Percentiles rank a stretch among this genome's conserved stretches.
phyloP scores from a whole-genome alignment of 2,113 vertebrate genomes.

The Pedionomus torquatus region DNA sequence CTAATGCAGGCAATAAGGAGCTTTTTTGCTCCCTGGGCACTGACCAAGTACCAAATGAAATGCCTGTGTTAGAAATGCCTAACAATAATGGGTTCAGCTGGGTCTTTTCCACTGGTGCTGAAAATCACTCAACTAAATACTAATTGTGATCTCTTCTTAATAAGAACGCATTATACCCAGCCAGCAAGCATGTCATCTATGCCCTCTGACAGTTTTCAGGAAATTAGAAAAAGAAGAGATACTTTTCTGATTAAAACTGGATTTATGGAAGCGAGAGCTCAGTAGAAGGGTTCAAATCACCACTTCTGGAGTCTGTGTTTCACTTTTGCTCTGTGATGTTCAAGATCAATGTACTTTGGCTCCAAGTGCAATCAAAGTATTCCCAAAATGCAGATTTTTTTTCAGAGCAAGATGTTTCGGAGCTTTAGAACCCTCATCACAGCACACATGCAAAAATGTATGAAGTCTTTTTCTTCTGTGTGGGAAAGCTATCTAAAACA shows the following conservation, averaged over 20 bases:
- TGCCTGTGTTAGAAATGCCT: not conserved
- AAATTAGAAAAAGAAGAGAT: not conserved
- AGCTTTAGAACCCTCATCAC: not conserved
- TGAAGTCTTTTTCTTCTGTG: not conserved
- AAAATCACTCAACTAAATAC: not conserved
- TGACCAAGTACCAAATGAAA: not conserved
- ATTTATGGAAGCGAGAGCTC: not conserved
- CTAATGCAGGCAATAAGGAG: not conserved
- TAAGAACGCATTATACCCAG: not conserved
- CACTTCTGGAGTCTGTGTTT: not conserved
- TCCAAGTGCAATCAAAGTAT: not conserved
- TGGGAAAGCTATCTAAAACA: not conserved
- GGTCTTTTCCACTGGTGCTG: not conserved
- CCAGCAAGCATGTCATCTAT: not conserved
- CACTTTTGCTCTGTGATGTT: not conserved
- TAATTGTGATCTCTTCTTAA: not conserved
- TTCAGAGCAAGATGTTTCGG: not conserved
- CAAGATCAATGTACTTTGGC: not conserved
- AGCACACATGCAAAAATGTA: not conserved
- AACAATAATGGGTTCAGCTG: not conserved
- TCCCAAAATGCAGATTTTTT: not conserved
- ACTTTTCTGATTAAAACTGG: not conserved
- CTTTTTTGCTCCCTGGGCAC: not conserved
- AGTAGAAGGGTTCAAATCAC: not conserved
- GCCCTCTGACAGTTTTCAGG: not conserved